Evolutionary conservation across 1,140 invertebrate species (phyloP).

Genomic region (Drosophila malerkotliana): DNA sequence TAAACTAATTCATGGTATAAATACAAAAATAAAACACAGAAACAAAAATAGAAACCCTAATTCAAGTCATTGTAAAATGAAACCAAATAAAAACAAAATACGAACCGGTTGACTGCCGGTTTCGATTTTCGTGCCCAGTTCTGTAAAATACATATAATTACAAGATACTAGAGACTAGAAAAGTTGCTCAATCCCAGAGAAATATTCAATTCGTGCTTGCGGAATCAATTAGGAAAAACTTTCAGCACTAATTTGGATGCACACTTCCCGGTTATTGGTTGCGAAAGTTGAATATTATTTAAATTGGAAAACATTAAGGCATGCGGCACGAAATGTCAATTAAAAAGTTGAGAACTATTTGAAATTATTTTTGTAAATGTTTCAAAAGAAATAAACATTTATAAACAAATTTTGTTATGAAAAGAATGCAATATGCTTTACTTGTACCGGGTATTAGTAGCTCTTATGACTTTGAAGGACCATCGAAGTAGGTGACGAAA

Average conservation of each 20-base stretch:
- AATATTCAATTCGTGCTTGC: constrained; percentile 34
- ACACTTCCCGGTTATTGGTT: neutral
- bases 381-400: no score
- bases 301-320: constrained; percentile 11
- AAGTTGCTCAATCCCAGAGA: neutral
- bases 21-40: constrained; percentile 6
- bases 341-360: neutral
- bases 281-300: constrained; percentile 13
- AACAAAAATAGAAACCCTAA: neutral
- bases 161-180: neutral
- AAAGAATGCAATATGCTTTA: no score
- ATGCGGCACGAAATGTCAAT: constrained; percentile 26
- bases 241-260: constrained; percentile 21
- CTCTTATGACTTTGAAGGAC: no score
- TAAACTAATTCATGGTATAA: constrained; percentile 8
- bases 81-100: constrained; percentile 6
- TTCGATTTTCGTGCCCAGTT: constrained; percentile 21
- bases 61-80: constrained; percentile 26
- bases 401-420: no score
- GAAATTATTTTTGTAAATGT: no score
- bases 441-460: no score
- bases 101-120: constrained; percentile 7
- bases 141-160: constrained; percentile 7
- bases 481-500: no score
- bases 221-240: constrained; percentile 19